Conservation (phyloP, 2,113 vertebrate genomes). For the Pseudorectes ferrugineus region DNA sequence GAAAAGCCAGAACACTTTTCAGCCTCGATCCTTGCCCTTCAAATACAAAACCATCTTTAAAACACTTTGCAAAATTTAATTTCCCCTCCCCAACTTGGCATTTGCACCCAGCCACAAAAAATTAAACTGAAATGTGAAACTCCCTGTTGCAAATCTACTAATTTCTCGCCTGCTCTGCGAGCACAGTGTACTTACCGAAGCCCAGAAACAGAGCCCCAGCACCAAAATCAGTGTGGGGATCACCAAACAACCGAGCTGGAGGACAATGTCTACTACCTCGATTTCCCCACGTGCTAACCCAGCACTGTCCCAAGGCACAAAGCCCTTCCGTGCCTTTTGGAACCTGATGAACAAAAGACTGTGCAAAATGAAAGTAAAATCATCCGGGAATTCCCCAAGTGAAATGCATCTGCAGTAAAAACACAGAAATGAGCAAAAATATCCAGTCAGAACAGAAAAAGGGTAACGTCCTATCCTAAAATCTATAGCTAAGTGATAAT, state of each 20-base stretch:
- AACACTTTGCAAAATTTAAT: neutral
- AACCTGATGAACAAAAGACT: rapidly evolving
- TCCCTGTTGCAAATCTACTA: neutral
- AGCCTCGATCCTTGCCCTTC: neutral
- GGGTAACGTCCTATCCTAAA: neutral
- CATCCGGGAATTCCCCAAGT: neutral
- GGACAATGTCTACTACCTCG: neutral
- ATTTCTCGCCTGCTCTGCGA: neutral
- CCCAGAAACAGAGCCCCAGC: neutral
- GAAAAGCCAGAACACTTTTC: neutral
- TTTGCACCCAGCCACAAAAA: rapidly evolving
- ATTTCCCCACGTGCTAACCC: neutral
- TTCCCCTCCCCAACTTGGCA: too few relatives aligned
- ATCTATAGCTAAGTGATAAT: neutral
- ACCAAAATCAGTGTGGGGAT: neutral
- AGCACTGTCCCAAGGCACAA: rapidly evolving
- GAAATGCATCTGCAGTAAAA: neutral
- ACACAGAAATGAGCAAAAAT: neutral
- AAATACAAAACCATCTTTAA: neutral
- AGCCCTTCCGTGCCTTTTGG: rapidly evolving
- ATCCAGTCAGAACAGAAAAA: too few relatives aligned
- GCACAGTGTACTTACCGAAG: neutral
- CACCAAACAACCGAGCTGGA: neutral
- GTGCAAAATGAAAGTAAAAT: constrained; percentile 19
- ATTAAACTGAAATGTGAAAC: neutral